phyloP scores from a whole-genome alignment of 2,113 vertebrate genomes.

The Actinemys pallida region DNA sequence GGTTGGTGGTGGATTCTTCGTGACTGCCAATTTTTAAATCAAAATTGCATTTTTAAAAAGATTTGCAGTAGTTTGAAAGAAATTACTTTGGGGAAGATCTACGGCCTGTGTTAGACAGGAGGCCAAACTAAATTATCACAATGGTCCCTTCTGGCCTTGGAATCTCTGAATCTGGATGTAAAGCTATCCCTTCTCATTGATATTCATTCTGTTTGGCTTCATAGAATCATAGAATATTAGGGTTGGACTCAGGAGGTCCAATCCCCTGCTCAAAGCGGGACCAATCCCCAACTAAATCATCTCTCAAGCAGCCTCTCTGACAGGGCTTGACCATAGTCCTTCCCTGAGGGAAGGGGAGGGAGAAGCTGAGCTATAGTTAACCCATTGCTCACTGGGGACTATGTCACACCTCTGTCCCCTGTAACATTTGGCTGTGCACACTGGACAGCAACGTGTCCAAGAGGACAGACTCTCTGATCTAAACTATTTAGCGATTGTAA shows the following conservation, averaged over 20 bases:
- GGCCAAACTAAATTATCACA: too few species aligned
- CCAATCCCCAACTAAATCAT: not conserved
- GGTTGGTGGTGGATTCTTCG: too few species aligned
- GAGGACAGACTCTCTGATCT: conserved; percentile 24
- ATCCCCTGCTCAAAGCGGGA: too few species aligned
- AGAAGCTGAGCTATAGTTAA: not conserved
- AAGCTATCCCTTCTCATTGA: conserved; percentile 8
- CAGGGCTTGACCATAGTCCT: not conserved
- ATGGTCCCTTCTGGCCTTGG: too few species aligned
- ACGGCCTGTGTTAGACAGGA: too few species aligned
- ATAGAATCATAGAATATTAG: too few species aligned
- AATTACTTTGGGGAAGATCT: too few species aligned
- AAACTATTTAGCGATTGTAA: conserved; percentile 49
- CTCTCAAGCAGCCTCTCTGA: not conserved
- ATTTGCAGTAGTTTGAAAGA: too few species aligned
- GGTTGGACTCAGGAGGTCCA: too few species aligned
- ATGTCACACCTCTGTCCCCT: not conserved
- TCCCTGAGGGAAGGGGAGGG: not conserved
- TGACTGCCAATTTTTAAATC: too few species aligned
- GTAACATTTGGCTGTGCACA: not conserved
- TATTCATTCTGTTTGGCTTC: not conserved
- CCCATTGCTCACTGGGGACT: not conserved
- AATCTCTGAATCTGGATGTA: not conserved
- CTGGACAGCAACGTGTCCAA: not conserved
- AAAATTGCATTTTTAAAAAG: too few species aligned